These are phyloP conservation scores for Microctenopoma stevenorrisi DNA, from an alignment of 2,797 vertebrate species.

Conservation along the genomic window DNA sequence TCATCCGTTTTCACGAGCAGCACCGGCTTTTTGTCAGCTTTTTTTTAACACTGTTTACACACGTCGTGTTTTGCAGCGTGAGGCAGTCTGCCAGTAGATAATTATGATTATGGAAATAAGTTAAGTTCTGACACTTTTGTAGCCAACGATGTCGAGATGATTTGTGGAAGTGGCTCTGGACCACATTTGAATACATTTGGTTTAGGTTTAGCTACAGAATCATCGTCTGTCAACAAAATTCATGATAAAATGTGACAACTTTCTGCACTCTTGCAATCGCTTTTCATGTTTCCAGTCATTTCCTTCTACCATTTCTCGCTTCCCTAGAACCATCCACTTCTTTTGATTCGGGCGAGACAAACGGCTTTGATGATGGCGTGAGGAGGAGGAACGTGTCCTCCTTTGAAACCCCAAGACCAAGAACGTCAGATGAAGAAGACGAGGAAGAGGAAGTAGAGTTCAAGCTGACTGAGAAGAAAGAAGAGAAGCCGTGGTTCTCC, in stretches of 20 bases:
- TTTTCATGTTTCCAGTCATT: conserved; percentile 6
- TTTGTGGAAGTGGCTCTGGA: conserved; percentile 23
- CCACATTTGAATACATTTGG: conserved; percentile 36
- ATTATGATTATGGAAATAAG: conserved; percentile 40
- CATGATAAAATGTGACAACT: neutral
- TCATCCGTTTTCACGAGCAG: conserved; percentile 44
- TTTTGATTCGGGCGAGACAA: conserved; percentile 48
- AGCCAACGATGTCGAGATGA: conserved; percentile 40
- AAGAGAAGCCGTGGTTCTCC: conserved; percentile 77
- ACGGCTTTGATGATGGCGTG: conserved; percentile 69
- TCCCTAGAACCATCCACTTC: conserved; percentile 46
- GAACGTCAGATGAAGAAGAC: conserved; percentile 82
- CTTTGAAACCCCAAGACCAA: conserved; percentile 60
- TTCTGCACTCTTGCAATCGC: neutral
- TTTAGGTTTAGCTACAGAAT: conserved; percentile 36
- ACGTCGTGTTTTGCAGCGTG: conserved; percentile 14
- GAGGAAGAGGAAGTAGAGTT: conserved; percentile 81
- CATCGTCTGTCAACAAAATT: conserved; percentile 19
- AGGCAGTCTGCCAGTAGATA: conserved; percentile 39
- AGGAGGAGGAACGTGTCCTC: conserved; percentile 70
- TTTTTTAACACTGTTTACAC: conserved; percentile 46
- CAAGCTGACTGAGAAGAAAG: conserved; percentile 68
- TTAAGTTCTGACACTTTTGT: conserved; percentile 22
- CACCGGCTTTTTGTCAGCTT: conserved; percentile 15
- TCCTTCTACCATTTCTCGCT: conserved; percentile 1